Percentiles rank a stretch among this genome's conserved stretches.
Evolutionary conservation across 1,140 invertebrate genomes (phyloP).

Genomic region (Drosophila pectinifera): DNA sequence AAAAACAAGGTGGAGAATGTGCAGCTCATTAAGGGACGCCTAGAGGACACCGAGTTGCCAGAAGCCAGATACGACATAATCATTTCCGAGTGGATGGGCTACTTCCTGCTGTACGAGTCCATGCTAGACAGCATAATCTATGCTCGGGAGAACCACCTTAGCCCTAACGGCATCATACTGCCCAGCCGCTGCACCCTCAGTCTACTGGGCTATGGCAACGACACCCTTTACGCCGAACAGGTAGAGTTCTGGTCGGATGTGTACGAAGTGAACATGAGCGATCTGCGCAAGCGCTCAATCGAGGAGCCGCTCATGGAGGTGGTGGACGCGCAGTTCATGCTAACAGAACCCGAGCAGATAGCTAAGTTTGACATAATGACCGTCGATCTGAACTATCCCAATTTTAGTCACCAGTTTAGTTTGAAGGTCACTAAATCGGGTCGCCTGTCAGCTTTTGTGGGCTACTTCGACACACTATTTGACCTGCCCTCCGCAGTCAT

Average conservation of each 20-base stretch:
- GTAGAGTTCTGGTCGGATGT: slow-evolving; percentile 98
- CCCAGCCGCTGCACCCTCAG: slow-evolving; percentile 96
- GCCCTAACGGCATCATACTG: slow-evolving; percentile 89
- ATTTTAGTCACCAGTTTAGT: slow-evolving; percentile 92
- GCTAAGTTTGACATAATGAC: slow-evolving; percentile 92
- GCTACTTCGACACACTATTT: slow-evolving; percentile 97
- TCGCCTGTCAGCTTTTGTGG: slow-evolving; percentile 93
- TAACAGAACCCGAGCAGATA: slow-evolving; percentile 90
- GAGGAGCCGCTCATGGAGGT: slow-evolving; percentile 95
- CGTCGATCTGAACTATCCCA: slow-evolving; percentile 92
- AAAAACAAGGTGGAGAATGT: slow-evolving; percentile 89
- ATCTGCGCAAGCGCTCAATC: slow-evolving; percentile 95
- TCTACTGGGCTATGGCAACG: slow-evolving; percentile 94
- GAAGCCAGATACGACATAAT: slow-evolving; percentile 96
- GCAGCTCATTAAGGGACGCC: slow-evolving; percentile 90
- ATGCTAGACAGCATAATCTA: slow-evolving; percentile 97
- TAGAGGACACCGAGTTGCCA: slow-evolving; percentile 95
- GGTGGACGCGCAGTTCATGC: slow-evolving; percentile 90
- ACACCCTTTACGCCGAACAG: slow-evolving; percentile 90
- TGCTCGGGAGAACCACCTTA: slow-evolving; percentile 96
- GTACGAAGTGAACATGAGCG: slow-evolving; percentile 98
- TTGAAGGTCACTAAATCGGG: slow-evolving; percentile 90
- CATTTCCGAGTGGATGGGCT: slow-evolving; percentile 99
- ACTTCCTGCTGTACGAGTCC: slow-evolving; percentile 98
- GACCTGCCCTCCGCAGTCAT: slow-evolving; percentile 89